Conservation (phyloP, 2,797 vertebrate genomes). For the Babyrousa celebensis region DNA sequence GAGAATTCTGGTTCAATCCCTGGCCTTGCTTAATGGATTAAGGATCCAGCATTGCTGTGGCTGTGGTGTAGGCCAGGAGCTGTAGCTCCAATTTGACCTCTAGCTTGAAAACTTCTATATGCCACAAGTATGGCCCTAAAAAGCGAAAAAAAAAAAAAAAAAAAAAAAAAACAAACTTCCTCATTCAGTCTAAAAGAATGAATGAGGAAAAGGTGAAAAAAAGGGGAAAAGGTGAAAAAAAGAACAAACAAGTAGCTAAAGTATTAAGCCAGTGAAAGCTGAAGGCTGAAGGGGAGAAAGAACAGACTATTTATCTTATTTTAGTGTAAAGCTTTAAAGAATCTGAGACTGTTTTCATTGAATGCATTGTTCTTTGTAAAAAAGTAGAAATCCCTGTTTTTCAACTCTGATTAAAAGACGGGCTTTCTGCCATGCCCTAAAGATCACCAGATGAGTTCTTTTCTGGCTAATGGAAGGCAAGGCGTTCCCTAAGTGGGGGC, state of each 20-base stretch:
- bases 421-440: not conserved
- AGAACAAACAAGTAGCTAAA: not conserved
- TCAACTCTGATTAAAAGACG: constrained; percentile 44
- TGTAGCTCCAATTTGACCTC: too few relatives aligned
- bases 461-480: not conserved
- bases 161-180: too few relatives aligned
- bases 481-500: fast-evolving
- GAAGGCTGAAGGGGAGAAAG: not conserved
- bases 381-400: constrained; percentile 24
- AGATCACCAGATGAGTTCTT: not conserved
- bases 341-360: not conserved
- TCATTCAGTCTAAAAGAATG: too few relatives aligned
- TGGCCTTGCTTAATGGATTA: too few relatives aligned
- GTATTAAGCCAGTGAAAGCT: not conserved
- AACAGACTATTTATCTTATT: not conserved
- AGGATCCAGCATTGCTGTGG: too few relatives aligned
- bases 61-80: too few relatives aligned
- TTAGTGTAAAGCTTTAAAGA: not conserved
- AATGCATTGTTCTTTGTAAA: constrained; percentile 20
- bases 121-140: too few relatives aligned
- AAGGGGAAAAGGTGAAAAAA: not conserved
- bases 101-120: too few relatives aligned
- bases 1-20: too few relatives aligned
- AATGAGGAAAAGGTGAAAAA: not conserved
- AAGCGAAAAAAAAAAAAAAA: too few relatives aligned